phyloP scores from a whole-genome alignment of 2,888 invertebrate genomes.

The Dolomedes plantarius region DNA sequence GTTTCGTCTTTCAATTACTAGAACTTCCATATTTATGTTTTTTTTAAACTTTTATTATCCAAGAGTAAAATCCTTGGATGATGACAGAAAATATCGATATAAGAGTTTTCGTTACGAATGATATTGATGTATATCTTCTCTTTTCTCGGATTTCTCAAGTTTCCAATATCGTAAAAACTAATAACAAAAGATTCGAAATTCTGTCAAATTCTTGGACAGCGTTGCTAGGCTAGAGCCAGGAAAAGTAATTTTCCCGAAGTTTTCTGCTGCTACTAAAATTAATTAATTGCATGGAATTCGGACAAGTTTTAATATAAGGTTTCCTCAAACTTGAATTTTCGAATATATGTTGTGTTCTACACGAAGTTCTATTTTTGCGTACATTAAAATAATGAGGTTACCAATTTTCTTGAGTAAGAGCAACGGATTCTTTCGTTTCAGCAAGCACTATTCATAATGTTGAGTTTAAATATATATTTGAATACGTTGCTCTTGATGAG shows the following conservation, averaged over 20 bases:
- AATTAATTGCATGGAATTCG: constrained; percentile 14
- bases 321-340: neutral
- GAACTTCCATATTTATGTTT: constrained; percentile 20
- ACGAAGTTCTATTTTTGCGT: neutral
- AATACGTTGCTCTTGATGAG: no score
- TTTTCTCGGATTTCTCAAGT: constrained; percentile 9
- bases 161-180: constrained; percentile 23
- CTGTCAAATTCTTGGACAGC: constrained; percentile 24
- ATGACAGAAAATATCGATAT: constrained; percentile 3
- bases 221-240: neutral
- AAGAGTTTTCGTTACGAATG: constrained; percentile 4
- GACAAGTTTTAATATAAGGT: neutral
- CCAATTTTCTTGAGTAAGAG: neutral
- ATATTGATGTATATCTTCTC: neutral
- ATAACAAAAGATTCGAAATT: constrained; percentile 17
- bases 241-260: constrained; percentile 15
- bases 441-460: no score
- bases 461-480: no score
- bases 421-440: no score
- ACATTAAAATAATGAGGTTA: neutral
- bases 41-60: no score
- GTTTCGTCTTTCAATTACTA: constrained; percentile 31
- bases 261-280: neutral
- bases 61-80: neutral
- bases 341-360: neutral